Base-by-base conservation (phyloP, 2,797 vertebrate species). In the Microchirus variegatus region DNA sequence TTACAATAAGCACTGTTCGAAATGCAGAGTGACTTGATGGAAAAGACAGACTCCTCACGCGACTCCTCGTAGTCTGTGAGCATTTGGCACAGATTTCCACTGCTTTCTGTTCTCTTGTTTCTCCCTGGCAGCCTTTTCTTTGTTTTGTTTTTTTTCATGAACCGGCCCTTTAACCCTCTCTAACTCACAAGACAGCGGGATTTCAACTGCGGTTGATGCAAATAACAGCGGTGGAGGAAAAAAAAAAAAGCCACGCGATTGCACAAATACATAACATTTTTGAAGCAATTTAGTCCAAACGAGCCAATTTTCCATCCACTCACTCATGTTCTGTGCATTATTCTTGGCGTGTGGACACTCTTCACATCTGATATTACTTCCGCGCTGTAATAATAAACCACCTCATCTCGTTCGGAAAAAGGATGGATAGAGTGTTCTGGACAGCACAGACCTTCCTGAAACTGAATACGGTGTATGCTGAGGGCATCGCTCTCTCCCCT, bases 381-480 rank as follows among this genome's bases (percentile, higher is more conserved):
- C 63, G 57, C 41, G 49, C 68, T 87, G 86, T 87, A 91, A 92
- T 88, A 91, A 92, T 87, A 92, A 92, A 89, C 86, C 31, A n/a
- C 82, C 82, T 85, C 70, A 81, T 79, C 70, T 64, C 70, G 43
- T 82, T 82, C 41, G 46, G 75, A 62, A 75, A 62, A 75, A 86
- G 59, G 73, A 76, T 71, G 79, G 81, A 88, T 79, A 70, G 76
- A 82, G 76, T 62, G 49, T 80, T 85, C 82, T 75, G 60, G 61
- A 85, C 74, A 71, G 78, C 72, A 52, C 59, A 36, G 86, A 65
- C 57, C 62, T 73, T 86, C 77, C 84, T 93, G 84, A 92, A 91
- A 91, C 89, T 83, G 82, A 85, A 92, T 58, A 78, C 77, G 3
- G 5, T 80, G 73, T 63, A 87, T 82, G 77, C 83, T 78, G 56